These are phyloP conservation scores for Pyrrhosoma nymphula DNA, from an alignment of 2,888 invertebrate genomes.

Conservation along the genomic window DNA sequence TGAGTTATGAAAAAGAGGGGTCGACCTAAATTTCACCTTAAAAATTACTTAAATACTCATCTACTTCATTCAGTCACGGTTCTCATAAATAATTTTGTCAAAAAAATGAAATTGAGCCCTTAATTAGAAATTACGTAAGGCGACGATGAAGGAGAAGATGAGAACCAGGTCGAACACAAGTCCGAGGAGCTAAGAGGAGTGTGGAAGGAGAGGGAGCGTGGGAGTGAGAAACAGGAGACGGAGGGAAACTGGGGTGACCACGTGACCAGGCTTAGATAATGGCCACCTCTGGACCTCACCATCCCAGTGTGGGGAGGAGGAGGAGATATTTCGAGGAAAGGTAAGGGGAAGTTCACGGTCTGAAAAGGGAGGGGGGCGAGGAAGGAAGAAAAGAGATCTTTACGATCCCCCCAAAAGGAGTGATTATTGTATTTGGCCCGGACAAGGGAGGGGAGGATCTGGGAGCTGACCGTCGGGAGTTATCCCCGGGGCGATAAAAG, in stretches of 20 bases:
- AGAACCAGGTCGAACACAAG: too few species aligned
- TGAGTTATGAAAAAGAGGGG: background rate
- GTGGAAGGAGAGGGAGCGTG: background rate
- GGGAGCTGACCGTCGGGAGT: background rate
- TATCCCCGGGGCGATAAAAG: background rate
- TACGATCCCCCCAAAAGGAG: background rate
- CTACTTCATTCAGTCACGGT: background rate
- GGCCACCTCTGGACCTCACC: background rate
- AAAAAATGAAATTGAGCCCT: background rate
- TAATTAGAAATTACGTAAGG: slow-evolving; percentile 18
- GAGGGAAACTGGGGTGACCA: slow-evolving; percentile 2
- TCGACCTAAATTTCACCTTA: background rate
- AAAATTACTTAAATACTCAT: background rate
- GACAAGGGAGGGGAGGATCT: background rate
- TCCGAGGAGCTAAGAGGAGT: background rate
- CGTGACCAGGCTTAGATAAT: slow-evolving; percentile 9
- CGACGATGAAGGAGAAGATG: background rate
- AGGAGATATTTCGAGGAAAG: background rate
- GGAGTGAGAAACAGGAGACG: background rate
- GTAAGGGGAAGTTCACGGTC: background rate
- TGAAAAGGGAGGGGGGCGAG: background rate
- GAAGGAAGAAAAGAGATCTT: background rate
- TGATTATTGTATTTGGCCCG: background rate
- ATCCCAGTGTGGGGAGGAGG: background rate
- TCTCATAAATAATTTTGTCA: background rate